These are phyloP conservation scores for Eublepharis macularius DNA, from an alignment of 2,113 vertebrate genomes.

Conservation along the genomic window DNA sequence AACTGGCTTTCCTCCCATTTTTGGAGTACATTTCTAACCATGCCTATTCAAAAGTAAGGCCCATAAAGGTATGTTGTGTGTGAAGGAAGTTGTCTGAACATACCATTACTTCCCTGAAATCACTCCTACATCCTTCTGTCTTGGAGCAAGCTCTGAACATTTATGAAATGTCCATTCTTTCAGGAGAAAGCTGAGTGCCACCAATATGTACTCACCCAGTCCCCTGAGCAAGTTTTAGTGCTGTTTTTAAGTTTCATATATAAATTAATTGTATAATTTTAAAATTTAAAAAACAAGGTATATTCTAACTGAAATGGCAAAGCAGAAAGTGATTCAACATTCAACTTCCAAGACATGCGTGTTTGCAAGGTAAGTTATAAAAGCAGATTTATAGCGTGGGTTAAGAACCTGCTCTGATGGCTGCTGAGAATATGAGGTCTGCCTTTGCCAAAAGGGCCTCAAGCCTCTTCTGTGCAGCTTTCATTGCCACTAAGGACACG, in stretches of 20 bases:
- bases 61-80: neutral
- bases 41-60: neutral
- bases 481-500: no score
- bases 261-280: neutral
- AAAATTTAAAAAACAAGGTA: no score
- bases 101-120: neutral
- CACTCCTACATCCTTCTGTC: neutral
- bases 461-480: no score
- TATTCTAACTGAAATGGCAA: no score
- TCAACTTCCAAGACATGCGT: no score
- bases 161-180: neutral
- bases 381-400: no score
- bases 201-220: neutral
- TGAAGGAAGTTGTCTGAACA: neutral
- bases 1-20: neutral
- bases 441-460: no score
- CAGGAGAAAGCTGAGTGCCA: neutral
- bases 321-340: no score
- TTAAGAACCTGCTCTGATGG: no score
- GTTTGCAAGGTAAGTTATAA: no score
- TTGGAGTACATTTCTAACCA: neutral
- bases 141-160: neutral
- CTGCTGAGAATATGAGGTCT: no score
- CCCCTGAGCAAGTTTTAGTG: neutral
- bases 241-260: neutral